Base-by-base conservation (phyloP, 2,797 vertebrate genomes). In the Limosa lapponica region DNA sequence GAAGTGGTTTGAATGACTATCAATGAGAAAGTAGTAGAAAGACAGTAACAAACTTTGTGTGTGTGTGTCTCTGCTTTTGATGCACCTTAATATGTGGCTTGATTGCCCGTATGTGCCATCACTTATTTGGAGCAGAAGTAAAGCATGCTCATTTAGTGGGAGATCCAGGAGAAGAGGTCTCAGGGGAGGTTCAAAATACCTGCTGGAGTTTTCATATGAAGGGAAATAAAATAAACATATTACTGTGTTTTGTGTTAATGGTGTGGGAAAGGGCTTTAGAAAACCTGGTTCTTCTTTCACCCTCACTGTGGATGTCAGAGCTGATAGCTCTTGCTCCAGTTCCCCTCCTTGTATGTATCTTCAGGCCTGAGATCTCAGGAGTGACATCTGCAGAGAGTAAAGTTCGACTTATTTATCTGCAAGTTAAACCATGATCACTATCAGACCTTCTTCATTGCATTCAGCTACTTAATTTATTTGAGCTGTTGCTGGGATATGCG, bases 21-120 rank as follows among this genome's bases (percentile, higher is more conserved):
- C 18, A 37, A 4, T 54, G 22, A 65, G 55, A 73, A 89, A 73
- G 39, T 0, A 49, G 9, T 34, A 54, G 30, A 81, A 85, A 46
- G 37, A 58, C 7, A 39, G 14, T 30, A 75, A 34, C 3, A 48
- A 66, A 85, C 5, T 46, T 52, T 7, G 5, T 5, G 52, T 32
- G 41, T 25, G 32, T 55, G 32, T 55, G 52, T 52, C 16, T 27
- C 13, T 3, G 34, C 16, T 75, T 66, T 46, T 44, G 25, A 61
- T 61, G 20, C 4, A 51, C 43, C 49, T 44, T 32, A 71, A 22
- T 48, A 72, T 44, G n/a, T 77, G 9, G 7, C 17, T 82, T 64
- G 28, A 41, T n/a, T 0, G 1, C 49, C n/a, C 15, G 2, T 39
- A 30, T 32, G 3, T 14, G 8, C 27, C 34, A 4, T 69, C 20